Base-by-base conservation (phyloP, 64 coral and sea anemone species). In the Stichodactyla helianthus region DNA sequence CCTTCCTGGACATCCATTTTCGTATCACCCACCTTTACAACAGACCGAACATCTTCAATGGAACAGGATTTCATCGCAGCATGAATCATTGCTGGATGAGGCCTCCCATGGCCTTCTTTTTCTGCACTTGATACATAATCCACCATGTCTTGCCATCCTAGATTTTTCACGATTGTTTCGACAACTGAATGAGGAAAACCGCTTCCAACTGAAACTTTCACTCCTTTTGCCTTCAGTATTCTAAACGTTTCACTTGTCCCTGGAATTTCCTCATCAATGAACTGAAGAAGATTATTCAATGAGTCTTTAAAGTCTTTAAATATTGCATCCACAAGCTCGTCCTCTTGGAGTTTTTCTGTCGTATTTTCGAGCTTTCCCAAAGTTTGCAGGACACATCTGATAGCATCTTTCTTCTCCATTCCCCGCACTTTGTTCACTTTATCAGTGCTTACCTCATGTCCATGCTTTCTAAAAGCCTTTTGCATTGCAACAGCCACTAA, bases 181-280 rank as follows among this genome's bases (percentile, higher is more conserved):
- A 99, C 97, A 22, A 99, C 97, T 84, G 52, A 77, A 50, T 95
- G 88, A 22, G 97, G 97, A 88, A 99, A 99, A 22, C 97, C 97
- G 86, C 97, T 99, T 14, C 90, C 97, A 22, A 99, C 90, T 19
- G 90, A 93, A 51, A 99, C 63, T 55, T 95, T 90, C 53, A 93
- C 55, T 62, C 93, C 93, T 51, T 61, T 82, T 18, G 93, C 63
- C 85, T 91, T 89, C 20, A 99, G 79, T 59, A 89, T 82, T 14
- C 71, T 58, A 86, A 99, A 99, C 19, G 89, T 82, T 22, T 82
- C 82, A 67, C 78, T 99, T 70, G 93, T 95, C 23, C 93, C 97
- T 53, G 93, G 88, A 64, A 99, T 99, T 88, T 99, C 97, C 74
- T 99, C 91, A 25, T 95, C 79, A 86, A 99, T 95, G 19, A 70